Evolutionary conservation across 2,797 vertebrate species (phyloP).

Genomic region (Enteromius anoplus): DNA sequence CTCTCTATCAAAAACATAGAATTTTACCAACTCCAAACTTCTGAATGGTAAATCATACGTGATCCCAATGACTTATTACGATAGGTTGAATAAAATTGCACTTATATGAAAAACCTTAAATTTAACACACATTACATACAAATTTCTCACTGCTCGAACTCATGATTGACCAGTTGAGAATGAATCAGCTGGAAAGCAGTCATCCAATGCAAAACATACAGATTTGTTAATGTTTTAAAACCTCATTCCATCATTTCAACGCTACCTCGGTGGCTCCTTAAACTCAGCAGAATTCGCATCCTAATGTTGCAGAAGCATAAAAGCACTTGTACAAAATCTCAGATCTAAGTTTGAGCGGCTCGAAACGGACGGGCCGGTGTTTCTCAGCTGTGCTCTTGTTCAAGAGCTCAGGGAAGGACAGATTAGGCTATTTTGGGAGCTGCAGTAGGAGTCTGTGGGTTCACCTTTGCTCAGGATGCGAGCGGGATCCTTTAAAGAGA

Average conservation of each 20-base stretch:
- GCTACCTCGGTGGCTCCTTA: neutral
- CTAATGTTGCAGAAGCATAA: neutral
- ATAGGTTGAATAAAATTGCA: neutral
- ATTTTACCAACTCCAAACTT: neutral
- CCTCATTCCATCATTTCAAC: neutral
- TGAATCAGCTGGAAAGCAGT: neutral
- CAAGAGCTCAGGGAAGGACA: constrained; percentile 32
- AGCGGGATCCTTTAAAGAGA: constrained; percentile 65
- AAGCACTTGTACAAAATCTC: neutral
- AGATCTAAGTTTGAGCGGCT: neutral
- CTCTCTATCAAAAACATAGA: neutral
- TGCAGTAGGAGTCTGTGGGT: constrained; percentile 76
- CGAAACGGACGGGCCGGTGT: too few species aligned
- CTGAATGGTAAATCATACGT: neutral
- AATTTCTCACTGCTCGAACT: neutral
- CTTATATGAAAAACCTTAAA: neutral
- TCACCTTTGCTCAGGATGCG: constrained; percentile 75
- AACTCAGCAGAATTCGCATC: neutral
- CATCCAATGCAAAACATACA: neutral
- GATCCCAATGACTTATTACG: neutral
- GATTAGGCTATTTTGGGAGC: constrained; percentile 75
- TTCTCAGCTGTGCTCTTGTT: constrained; percentile 5
- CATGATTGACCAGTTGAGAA: neutral
- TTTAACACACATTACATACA: neutral
- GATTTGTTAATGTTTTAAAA: neutral